Conservation (phyloP, 2,113 vertebrate genomes). For the Mormyrus iriodes region DNA sequence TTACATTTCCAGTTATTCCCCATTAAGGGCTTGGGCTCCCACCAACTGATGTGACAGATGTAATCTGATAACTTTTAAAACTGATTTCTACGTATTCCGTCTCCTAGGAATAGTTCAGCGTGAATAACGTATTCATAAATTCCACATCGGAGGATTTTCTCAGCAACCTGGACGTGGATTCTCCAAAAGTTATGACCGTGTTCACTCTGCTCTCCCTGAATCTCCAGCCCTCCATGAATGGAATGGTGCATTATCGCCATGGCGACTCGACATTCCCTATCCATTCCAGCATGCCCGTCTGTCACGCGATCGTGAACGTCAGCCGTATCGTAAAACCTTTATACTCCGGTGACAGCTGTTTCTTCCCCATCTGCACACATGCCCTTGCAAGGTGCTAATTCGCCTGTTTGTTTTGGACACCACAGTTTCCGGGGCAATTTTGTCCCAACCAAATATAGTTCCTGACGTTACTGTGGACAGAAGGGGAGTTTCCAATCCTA, state of each 20-base stretch:
- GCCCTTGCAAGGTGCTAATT: not conserved
- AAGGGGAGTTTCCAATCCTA: not conserved
- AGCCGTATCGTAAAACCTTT: not conserved
- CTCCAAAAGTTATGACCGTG: not conserved
- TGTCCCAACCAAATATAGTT: not conserved
- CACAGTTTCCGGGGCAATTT: not conserved
- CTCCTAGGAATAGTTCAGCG: not conserved
- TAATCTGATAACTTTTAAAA: not conserved
- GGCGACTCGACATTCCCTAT: not conserved
- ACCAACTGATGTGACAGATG: not conserved
- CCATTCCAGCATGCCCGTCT: not conserved
- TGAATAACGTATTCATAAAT: not conserved
- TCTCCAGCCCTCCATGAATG: not conserved
- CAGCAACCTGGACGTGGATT: not conserved
- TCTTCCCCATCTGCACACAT: not conserved
- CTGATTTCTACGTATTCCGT: not conserved
- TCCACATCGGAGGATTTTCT: not conserved
- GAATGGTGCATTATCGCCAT: constrained; percentile 6
- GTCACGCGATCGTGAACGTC: not conserved
- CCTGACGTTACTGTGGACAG: not conserved
- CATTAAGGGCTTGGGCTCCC: not conserved
- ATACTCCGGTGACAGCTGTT: not conserved
- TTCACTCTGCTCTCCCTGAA: not conserved
- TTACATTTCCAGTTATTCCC: not conserved
- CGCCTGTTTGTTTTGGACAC: constrained; percentile 1